Base-by-base conservation (phyloP, 2,888 invertebrate species). In the Melanostoma scalare region DNA sequence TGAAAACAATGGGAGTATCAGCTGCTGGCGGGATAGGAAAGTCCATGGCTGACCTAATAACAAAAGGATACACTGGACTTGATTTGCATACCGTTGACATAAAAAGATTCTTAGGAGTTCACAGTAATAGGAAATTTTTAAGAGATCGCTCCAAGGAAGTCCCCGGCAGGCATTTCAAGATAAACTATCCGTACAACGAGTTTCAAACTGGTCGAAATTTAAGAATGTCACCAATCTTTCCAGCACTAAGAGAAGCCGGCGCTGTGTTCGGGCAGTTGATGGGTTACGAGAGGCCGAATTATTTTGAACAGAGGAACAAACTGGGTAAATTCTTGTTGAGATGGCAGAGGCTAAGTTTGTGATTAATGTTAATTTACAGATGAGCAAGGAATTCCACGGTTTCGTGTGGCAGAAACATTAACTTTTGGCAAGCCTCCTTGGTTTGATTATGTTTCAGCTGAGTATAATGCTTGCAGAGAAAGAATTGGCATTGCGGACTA, bases 231-330 rank as follows among this genome's bases (percentile, higher is more conserved):
- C 98, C 99, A 0, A 96, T 99, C 85, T 98, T 98, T 92, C 97
- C 98, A 0, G 96, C 97, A 77, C 92, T 99, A 10, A 94, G 96
- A 85, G 96, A 96, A 89, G 96, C 96, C 6, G 98, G 98, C 0
- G 99, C 98, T 0, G 96, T 98, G 4, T 99, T 99, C 90, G 97
- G 98, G 0, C 98, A 99, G 90, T 96, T 97, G 36, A 99, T 99
- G 98, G 99, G 99, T 0, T 99, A 99, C 90, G 99, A 99, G 90
- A 92, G 99, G 84, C 98, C 99, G 0, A 94, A 96, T 42, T 99
- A 96, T 94, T 99, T 98, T 89, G 95, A 96, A 87, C 91, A 92
- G 35, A 90, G 92, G 9, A 91, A 92, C 67, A 91, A 91, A 72
- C 88, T 90, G 68, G 92, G 92, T 93, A 85, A 86, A 86, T 84